phyloP scores from a whole-genome alignment of 2,888 invertebrate genomes.

The Caenorhabditis auriculariae region DNA sequence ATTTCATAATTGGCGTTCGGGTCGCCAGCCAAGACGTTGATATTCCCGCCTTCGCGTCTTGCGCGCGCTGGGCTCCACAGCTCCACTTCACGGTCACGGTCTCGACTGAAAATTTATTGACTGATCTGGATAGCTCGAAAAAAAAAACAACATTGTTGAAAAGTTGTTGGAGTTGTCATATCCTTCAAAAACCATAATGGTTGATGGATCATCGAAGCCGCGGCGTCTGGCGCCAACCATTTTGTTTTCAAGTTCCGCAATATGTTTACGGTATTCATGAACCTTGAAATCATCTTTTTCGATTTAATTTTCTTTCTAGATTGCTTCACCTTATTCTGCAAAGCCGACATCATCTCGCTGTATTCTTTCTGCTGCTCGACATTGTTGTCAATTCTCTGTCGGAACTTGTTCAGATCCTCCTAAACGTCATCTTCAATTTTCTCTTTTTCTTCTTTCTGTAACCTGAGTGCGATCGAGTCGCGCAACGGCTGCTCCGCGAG shows the following conservation, averaged over 20 bases:
- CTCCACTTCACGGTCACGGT: conserved; percentile 28
- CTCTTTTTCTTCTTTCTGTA: not conserved
- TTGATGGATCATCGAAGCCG: conserved; percentile 35
- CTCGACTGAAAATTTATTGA: too few species aligned
- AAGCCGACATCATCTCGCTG: conserved; percentile 58
- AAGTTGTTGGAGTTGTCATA: too few species aligned
- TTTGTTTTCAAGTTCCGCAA: conserved; percentile 55
- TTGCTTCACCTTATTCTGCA: conserved; percentile 54
- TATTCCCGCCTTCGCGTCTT: conserved; percentile 14
- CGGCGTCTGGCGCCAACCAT: conserved; percentile 44
- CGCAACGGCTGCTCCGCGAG: conserved; percentile 47
- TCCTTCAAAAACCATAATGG: conserved; percentile 27
- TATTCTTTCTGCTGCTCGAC: conserved; percentile 62
- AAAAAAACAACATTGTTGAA: too few species aligned
- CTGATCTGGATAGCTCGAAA: too few species aligned
- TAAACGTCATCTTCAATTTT: conserved; percentile 11
- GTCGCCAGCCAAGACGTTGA: conserved; percentile 38
- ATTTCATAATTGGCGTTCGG: conserved; percentile 60
- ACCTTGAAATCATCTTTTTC: conserved; percentile 29
- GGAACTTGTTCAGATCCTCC: conserved; percentile 61
- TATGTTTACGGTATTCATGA: conserved; percentile 60
- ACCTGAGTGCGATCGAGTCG: conserved; percentile 57
- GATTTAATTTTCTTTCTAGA: not conserved
- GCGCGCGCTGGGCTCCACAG: conserved; percentile 29
- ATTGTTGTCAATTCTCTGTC: conserved; percentile 60